Evolutionary conservation across 2,113 vertebrate genomes (phyloP).

Genomic region (Petrocephalus microphthalmus): DNA sequence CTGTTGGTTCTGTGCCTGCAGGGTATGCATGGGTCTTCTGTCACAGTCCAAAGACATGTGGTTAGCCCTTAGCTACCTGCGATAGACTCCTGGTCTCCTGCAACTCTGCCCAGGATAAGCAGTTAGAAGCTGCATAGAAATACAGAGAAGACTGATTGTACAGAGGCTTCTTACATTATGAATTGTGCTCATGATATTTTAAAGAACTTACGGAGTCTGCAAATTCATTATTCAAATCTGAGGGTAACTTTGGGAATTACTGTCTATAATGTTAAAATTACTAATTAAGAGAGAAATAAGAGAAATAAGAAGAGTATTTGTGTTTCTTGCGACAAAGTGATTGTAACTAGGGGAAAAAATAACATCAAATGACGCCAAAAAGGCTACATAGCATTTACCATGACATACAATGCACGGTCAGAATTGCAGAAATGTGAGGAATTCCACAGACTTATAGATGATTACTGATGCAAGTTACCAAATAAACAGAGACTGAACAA

Average conservation of each 20-base stretch:
- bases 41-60: background rate
- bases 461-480: background rate
- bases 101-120: background rate
- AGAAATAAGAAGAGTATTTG: background rate
- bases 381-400: background rate
- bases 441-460: background rate
- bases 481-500: background rate
- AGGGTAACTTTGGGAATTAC: background rate
- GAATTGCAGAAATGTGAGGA: background rate
- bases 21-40: background rate
- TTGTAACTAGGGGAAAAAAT: background rate
- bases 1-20: background rate
- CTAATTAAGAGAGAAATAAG: background rate
- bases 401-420: background rate
- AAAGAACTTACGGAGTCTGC: background rate
- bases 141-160: background rate
- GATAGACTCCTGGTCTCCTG: background rate
- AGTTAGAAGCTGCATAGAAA: background rate
- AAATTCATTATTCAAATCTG: background rate
- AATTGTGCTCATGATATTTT: background rate
- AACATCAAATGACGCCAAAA: background rate
- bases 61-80: background rate
- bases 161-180: background rate
- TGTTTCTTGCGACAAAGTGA: background rate
- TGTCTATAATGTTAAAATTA: background rate